Base-by-base conservation (phyloP, 2,113 vertebrate species). In the Bombycilla garrulus region DNA sequence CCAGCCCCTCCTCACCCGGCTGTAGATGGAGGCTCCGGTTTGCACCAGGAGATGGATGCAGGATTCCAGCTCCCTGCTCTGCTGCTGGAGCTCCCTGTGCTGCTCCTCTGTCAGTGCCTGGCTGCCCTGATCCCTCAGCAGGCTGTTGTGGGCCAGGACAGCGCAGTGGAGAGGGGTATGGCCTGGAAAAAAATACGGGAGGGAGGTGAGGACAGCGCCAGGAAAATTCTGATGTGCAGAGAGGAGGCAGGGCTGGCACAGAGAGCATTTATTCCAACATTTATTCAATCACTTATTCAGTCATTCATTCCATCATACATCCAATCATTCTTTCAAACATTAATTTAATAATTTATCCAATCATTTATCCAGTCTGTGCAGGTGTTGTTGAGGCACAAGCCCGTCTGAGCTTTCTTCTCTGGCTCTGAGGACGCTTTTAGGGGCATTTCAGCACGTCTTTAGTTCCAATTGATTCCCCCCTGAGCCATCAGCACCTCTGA, bases 151-250 rank as follows among this genome's bases (percentile, higher is more conserved):
- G 21, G 97, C 89, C 79, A 97, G 79, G 4, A 97, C 97, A 28
- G 96, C 96, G 2, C 97, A 97, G 82, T 97, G 96, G 2, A 97
- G 95, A 1, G 97, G 95, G 61, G 90, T 96, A 84, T 97, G 96
- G 38, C 95, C 96, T 97, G 88, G 20, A 42, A 69, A 88, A 77
- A 18, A 33, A 38, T 1, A 2, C 0, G 4, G 62, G 9, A 40
- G 42, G 54, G 23, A 18, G 29, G 22, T 33, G 35, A 60, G 3
- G 3, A 3, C 25, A 23, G 47, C 3, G 35, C 56, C 60, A 24
- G 17, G 0, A 21, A 42, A 35, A 23, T 0, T 1, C 0, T 3
- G 48, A 29, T 26, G 71, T 2, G 23, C n/a, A 48, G 66, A 31
- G 40, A 36, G 56, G 15, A n/a, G 51, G 36, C 4, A 72, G 38